A percentile compares a stretch with the other conserved stretches of the same genome.
phyloP scores from a whole-genome alignment of 2,113 vertebrate genomes.

The Oceanodroma tethys region DNA sequence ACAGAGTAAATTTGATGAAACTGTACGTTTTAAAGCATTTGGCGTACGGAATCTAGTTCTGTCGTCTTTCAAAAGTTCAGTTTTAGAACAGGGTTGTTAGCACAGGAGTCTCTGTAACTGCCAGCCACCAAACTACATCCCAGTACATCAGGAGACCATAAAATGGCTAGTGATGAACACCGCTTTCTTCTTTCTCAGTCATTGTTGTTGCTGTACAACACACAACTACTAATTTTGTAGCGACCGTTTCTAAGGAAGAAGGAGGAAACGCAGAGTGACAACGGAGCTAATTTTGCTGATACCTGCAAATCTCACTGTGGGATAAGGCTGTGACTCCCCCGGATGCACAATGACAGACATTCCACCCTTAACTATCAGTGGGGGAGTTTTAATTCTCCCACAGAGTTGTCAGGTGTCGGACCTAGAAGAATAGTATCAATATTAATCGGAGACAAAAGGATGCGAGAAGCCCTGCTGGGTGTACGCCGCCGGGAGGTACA shows the following conservation, averaged over 20 bases:
- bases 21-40: not conserved
- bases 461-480: not conserved
- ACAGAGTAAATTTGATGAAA: not conserved
- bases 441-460: not conserved
- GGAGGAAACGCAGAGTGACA: not conserved
- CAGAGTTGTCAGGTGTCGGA: not conserved
- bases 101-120: not conserved
- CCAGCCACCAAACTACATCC: not conserved
- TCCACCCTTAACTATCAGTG: not conserved
- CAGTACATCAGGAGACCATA: not conserved
- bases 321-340: not conserved
- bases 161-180: not conserved
- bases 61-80: not conserved
- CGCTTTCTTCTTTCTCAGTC: not conserved
- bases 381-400: not conserved
- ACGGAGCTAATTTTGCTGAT: fast-evolving
- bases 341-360: not conserved
- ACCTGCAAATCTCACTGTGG: not conserved
- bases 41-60: not conserved
- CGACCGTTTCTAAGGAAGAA: fast-evolving
- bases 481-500: not conserved
- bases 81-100: not conserved
- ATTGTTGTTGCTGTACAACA: fast-evolving
- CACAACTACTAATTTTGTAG: fast-evolving
- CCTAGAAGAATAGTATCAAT: not conserved